Conservation (phyloP, 1,140 invertebrate genomes). For the Pseudomyrmex cubaensis region DNA sequence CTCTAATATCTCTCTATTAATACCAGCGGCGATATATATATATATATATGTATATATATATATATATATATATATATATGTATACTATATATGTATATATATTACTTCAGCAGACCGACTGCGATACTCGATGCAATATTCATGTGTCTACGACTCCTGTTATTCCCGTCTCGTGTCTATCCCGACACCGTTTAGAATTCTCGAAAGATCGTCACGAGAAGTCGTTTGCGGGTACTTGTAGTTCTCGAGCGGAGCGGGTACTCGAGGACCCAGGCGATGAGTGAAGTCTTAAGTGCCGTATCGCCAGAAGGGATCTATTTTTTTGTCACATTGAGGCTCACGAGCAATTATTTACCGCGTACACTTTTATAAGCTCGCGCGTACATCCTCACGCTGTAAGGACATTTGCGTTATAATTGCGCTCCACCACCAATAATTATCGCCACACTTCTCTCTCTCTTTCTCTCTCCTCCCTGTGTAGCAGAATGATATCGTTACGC, state of each 20-base stretch:
- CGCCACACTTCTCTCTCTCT: conserved; percentile 22
- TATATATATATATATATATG: too few species aligned
- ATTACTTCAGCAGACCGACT: not conserved
- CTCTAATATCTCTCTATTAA: conserved; percentile 38
- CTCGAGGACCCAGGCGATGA: conserved; percentile 57
- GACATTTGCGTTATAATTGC: conserved; percentile 43
- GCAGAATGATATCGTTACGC: conserved; percentile 8
- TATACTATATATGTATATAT: not conserved
- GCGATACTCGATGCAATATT: conserved; percentile 12
- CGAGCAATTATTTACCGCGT: conserved; percentile 52
- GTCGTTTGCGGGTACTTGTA: conserved; percentile 56
- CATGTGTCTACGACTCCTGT: not conserved
- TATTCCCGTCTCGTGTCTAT: not conserved
- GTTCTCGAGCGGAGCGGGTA: conserved; percentile 40
- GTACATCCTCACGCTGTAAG: conserved; percentile 30
- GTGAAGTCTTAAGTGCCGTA: conserved; percentile 61
- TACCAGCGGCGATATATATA: not conserved
- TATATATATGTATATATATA: too few species aligned
- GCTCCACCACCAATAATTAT: conserved; percentile 56
- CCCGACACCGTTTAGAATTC: conserved; percentile 46
- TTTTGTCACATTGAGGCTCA: conserved; percentile 51
- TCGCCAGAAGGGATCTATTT: conserved; percentile 63
- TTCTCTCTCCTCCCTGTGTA: conserved; percentile 4
- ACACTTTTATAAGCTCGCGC: conserved; percentile 40
- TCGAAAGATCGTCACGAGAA: conserved; percentile 44